phyloP scores from a whole-genome alignment of 2,797 vertebrate species.

The Anabacerthia variegaticeps region DNA sequence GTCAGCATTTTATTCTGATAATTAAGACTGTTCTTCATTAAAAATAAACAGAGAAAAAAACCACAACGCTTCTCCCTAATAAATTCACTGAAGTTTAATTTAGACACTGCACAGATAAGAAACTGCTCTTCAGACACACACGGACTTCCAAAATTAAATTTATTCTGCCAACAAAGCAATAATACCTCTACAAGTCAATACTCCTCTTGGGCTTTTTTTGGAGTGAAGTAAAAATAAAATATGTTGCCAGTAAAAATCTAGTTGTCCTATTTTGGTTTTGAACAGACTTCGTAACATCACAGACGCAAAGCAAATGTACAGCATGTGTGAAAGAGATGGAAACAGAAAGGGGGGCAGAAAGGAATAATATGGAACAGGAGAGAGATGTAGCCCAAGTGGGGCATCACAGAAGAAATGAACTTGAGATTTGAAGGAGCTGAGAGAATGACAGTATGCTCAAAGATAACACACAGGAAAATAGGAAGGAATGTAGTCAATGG shows the following conservation, averaged over 20 bases:
- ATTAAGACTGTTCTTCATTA: background rate
- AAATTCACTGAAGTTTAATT: constrained; percentile 17
- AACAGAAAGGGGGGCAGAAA: constrained; percentile 12
- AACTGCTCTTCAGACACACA: background rate
- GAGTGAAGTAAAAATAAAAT: constrained; percentile 52
- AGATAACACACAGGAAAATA: background rate
- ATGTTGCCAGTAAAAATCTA: constrained; percentile 33
- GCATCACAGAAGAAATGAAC: background rate
- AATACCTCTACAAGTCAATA: constrained; percentile 28
- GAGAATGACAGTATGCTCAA: background rate
- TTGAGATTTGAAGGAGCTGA: background rate
- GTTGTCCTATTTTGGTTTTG: constrained; percentile 22
- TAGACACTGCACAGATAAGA: background rate
- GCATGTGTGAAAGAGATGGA: constrained; percentile 20
- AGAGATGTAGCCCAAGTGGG: background rate
- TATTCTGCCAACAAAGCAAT: constrained; percentile 25
- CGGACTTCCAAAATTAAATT: constrained; percentile 16
- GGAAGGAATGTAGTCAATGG: background rate
- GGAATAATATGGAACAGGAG: background rate
- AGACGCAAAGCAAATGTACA: constrained; percentile 5
- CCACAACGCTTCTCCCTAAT: rapidly evolving
- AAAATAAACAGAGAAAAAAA: background rate
- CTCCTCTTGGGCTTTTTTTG: constrained; percentile 22
- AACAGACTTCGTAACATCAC: constrained; percentile 30
- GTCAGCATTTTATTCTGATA: background rate